Conservation (phyloP, 2,888 invertebrate species). For the Merodon equestris region DNA sequence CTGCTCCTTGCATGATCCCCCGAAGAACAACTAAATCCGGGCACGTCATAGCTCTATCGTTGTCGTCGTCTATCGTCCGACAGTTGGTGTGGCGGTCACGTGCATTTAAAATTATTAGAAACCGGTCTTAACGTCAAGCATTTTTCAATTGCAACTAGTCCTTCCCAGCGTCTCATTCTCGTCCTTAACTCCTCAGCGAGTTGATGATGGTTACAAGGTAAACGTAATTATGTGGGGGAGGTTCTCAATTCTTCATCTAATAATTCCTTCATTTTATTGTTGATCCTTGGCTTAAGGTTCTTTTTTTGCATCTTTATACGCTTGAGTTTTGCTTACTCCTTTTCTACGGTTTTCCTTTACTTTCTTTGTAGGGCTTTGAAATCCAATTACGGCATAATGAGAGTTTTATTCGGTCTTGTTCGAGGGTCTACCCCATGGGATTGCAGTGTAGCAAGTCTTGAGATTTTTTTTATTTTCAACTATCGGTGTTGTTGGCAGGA, state of each 20-base stretch:
- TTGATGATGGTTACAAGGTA: too few species aligned
- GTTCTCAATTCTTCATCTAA: too few species aligned
- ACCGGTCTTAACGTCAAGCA: slow-evolving; percentile 35
- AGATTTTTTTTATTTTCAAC: too few species aligned
- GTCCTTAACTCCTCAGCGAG: too few species aligned
- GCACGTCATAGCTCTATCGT: slow-evolving; percentile 43
- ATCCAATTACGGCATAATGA: slow-evolving; percentile 63
- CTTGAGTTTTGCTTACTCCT: slow-evolving; percentile 50
- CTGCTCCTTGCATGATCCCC: too few species aligned
- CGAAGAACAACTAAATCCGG: slow-evolving; percentile 32
- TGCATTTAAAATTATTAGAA: slow-evolving; percentile 65
- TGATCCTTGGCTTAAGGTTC: slow-evolving; percentile 29
- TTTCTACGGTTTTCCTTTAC: slow-evolving; percentile 23
- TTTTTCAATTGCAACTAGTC: slow-evolving; percentile 40
- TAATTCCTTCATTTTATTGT: slow-evolving; percentile 4
- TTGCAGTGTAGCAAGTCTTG: too few species aligned
- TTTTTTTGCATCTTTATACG: slow-evolving; percentile 42
- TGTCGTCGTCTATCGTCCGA: neutral
- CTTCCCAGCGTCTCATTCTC: neutral
- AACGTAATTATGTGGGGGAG: too few species aligned
- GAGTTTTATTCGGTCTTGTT: slow-evolving; percentile 52
- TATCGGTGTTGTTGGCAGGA: too few species aligned
- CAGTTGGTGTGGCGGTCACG: slow-evolving; percentile 34
- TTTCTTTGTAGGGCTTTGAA: slow-evolving; percentile 41
- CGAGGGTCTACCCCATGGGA: neutral